Evolutionary conservation across 2,888 invertebrate species (phyloP), one percentile per base, ranked within the genome.

Genomic region (Sinelater perroti): DNA sequence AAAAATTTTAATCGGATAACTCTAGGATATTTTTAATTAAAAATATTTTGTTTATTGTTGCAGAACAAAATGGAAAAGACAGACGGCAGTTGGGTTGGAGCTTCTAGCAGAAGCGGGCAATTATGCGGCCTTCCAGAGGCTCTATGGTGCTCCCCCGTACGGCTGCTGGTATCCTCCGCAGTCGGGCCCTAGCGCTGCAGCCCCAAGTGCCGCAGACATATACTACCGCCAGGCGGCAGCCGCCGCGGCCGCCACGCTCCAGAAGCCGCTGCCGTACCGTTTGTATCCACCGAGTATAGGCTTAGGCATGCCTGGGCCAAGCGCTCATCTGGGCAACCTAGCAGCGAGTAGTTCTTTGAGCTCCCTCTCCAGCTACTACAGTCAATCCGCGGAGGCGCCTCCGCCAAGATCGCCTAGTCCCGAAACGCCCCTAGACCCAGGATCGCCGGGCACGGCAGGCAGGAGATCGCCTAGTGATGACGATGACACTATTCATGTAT

Each of bases 41-140:
- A 42, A 42, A 4, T 18, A n/a, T 18, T n/a, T 38, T 24, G 21
- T 6, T 60, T 61, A 67, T 77, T 69, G 67, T 82, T 82, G 17
- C 86, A 95, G 95, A 79, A 98, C 98, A 77, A 98, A 98, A 83
- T 99, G 98, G 98, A 98, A 98, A 80, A 88, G 98, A 1, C 98
- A 98, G 79, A 97, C 98, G 10, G 96, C 98, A 0, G 98, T 98
- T 1, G 97, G 98, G 0, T 80, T 97, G 67, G 99, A 99, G 77
- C 86, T 99, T 30, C 82, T 99, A 53, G 95, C 97, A 1, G 99
- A 99, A 78, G 96, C 97, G 0, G 96, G 96, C 5, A 98, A 97
- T 82, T 95, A 95, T 80, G 97, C 97, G 1, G 98, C 98, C n/a
- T 94, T 99, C 74, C 97, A 97, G 81, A 86, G 97, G 61, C 83